Evolutionary conservation across 1,140 invertebrate species (phyloP).

Genomic region (Bombus impatiens): DNA sequence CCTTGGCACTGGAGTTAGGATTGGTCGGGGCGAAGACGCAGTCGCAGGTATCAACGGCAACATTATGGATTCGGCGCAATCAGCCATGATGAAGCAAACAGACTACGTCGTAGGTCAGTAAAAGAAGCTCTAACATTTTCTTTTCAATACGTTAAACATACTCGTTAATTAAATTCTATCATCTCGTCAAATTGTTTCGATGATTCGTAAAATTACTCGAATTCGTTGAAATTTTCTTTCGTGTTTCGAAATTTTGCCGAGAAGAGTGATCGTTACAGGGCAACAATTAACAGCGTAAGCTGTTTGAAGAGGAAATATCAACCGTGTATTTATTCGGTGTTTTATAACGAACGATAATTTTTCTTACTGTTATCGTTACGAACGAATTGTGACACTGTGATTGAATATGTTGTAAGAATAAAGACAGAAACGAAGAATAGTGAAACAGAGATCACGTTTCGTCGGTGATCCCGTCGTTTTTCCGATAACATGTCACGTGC

Average conservation of each 20-base stretch:
- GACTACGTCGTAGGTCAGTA: conserved; percentile 81
- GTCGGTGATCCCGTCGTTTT: not conserved
- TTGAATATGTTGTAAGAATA: no score
- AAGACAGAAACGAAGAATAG: not conserved
- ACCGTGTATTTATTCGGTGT: not conserved
- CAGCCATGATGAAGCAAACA: conserved; percentile 78
- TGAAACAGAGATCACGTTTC: not conserved
- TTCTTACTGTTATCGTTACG: not conserved
- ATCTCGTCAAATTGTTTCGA: not conserved
- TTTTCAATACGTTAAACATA: not conserved
- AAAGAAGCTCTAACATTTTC: conserved; percentile 2
- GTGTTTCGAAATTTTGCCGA: not conserved
- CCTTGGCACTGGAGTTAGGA: conserved; percentile 69
- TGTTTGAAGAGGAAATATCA: not conserved
- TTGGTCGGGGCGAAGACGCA: conserved; percentile 76
- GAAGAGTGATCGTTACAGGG: not conserved
- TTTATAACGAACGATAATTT: not conserved
- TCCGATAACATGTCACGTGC: not conserved
- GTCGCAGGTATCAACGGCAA: conserved; percentile 72
- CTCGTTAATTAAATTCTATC: not conserved
- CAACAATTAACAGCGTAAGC: no score
- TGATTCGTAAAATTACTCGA: no score
- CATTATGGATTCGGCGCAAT: conserved; percentile 78
- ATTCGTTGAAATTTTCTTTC: no score
- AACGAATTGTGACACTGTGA: not conserved